phyloP scores from a whole-genome alignment of 2,797 vertebrate genomes.

The Apodemus agrarius region DNA sequence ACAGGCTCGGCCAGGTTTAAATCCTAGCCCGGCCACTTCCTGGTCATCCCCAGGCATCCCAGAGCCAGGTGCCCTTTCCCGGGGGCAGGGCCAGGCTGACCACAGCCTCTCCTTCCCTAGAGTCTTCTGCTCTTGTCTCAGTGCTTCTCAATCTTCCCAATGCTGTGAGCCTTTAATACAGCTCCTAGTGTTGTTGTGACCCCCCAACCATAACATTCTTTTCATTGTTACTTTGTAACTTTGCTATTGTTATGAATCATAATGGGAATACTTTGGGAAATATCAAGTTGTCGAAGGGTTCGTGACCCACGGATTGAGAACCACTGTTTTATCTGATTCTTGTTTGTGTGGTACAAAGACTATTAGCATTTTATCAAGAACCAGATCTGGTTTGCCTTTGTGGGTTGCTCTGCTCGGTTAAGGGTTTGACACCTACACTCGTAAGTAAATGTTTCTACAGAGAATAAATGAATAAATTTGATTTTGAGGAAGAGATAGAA shows the following conservation, averaged over 20 bases:
- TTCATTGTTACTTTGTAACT: not conserved
- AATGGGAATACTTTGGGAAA: not conserved
- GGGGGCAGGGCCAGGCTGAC: not conserved
- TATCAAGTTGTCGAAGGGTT: not conserved
- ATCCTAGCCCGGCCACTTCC: not conserved
- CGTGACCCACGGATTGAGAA: not conserved
- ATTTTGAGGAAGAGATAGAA: constrained; percentile 67
- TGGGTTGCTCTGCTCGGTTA: constrained; percentile 44
- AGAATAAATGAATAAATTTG: constrained; percentile 70
- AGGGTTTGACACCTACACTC: constrained; percentile 40
- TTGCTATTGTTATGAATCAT: not conserved
- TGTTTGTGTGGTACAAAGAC: constrained; percentile 33
- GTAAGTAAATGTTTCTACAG: constrained; percentile 41
- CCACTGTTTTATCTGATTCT: not conserved
- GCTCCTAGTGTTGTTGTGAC: not conserved
- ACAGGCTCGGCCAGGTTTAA: not conserved
- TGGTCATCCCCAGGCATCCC: not conserved
- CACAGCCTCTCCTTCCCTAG: not conserved
- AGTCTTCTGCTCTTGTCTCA: not conserved
- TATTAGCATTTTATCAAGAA: constrained; percentile 60
- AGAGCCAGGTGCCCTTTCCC: not conserved
- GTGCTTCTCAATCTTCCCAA: too few species aligned
- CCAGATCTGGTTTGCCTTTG: constrained; percentile 61
- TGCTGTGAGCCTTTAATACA: not conserved
- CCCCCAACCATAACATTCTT: not conserved